A percentile compares a stretch with the other conserved stretches of the same genome.
phyloP scores from a whole-genome alignment of 1,140 invertebrate species.

The Hesperophylax magnus region DNA sequence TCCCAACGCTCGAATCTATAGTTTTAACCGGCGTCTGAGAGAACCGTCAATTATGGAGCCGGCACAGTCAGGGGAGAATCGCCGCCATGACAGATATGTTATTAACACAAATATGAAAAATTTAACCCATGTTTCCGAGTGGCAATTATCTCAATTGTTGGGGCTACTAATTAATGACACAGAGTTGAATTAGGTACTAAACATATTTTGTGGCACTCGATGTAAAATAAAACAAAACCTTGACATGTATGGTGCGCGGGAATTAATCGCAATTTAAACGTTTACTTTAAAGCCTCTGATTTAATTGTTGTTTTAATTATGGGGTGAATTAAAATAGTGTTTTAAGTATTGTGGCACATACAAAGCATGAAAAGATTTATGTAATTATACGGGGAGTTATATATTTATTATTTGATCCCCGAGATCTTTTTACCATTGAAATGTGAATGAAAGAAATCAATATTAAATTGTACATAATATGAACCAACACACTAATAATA shows the following conservation, averaged over 20 bases:
- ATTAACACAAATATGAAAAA: slow-evolving; percentile 58
- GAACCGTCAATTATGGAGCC: slow-evolving; percentile 42
- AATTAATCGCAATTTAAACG: slow-evolving; percentile 32
- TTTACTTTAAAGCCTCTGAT: neutral
- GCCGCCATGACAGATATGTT: slow-evolving; percentile 53
- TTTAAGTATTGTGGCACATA: too few species aligned
- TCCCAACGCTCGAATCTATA: neutral
- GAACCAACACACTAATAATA: too few species aligned
- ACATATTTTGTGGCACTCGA: slow-evolving; percentile 32
- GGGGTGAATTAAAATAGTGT: neutral
- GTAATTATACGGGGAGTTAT: too few species aligned
- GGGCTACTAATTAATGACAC: slow-evolving; percentile 53
- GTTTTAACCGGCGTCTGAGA: neutral
- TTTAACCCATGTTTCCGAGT: slow-evolving; percentile 45
- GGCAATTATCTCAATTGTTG: slow-evolving; percentile 55
- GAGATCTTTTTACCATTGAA: too few species aligned
- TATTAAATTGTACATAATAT: too few species aligned
- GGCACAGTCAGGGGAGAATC: neutral
- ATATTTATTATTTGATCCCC: too few species aligned
- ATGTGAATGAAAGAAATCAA: too few species aligned
- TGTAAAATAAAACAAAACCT: slow-evolving; percentile 40
- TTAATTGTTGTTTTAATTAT: slow-evolving; percentile 19
- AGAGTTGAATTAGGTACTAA: slow-evolving; percentile 34
- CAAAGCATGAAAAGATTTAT: too few species aligned
- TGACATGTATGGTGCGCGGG: slow-evolving; percentile 32